Percentiles rank a stretch among this genome's conserved stretches.
Evolutionary conservation across 2,888 invertebrate genomes (phyloP).

Genomic region (Tenthredo distinguenda): DNA sequence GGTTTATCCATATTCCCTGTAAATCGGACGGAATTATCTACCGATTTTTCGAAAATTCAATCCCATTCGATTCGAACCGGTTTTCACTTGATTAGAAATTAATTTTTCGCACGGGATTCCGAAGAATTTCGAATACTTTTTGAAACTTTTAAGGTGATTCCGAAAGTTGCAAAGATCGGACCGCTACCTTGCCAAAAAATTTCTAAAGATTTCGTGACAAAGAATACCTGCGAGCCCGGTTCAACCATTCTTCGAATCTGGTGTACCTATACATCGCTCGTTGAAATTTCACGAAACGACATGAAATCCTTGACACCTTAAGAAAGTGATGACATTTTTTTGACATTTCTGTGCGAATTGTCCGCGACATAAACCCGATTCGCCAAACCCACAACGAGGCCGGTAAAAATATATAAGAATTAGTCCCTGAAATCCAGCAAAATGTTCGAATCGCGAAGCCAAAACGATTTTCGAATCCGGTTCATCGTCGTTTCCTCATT

Average conservation of each 20-base stretch:
- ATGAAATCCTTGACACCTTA: not conserved
- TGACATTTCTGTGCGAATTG: not conserved
- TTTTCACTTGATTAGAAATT: not conserved
- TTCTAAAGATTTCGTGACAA: not conserved
- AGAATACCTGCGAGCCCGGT: not conserved
- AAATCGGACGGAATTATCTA: too few species aligned
- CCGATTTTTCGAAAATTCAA: not conserved
- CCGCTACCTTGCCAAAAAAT: not conserved
- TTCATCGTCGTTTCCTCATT: too few species aligned
- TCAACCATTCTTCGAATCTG: not conserved
- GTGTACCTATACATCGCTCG: not conserved
- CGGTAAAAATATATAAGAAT: not conserved
- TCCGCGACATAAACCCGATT: not conserved
- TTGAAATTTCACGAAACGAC: not conserved
- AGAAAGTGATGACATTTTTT: not conserved
- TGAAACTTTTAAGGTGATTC: not conserved
- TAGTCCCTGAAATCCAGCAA: too few species aligned
- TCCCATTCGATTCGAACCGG: not conserved
- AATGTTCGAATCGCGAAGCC: too few species aligned
- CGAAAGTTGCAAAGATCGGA: not conserved
- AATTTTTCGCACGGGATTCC: not conserved
- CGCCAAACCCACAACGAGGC: not conserved
- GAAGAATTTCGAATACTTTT: not conserved
- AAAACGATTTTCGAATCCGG: too few species aligned
- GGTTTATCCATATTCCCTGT: too few species aligned